phyloP scores from a whole-genome alignment of 2,113 vertebrate genomes.

The Mionectes macconnelli region DNA sequence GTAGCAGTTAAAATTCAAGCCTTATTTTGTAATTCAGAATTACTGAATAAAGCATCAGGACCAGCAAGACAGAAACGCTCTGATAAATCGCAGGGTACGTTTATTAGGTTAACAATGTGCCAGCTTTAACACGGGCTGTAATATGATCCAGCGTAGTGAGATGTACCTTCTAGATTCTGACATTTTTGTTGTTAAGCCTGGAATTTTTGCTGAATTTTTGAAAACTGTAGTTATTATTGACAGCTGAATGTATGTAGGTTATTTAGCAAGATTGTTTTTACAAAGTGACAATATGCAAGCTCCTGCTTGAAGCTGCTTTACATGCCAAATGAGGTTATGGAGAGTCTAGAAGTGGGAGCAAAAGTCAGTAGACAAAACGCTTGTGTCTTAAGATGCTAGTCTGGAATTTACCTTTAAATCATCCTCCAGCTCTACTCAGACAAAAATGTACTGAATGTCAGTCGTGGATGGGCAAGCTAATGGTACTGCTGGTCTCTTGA shows the following conservation, averaged over 20 bases:
- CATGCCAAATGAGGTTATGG: conserved; percentile 68
- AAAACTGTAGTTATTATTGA: not conserved
- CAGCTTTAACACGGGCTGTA: conserved; percentile 53
- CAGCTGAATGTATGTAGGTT: conserved; percentile 41
- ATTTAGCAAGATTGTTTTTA: conserved; percentile 20
- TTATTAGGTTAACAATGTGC: conserved; percentile 24
- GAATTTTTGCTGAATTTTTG: conserved; percentile 20
- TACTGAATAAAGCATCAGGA: not conserved
- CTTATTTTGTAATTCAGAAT: not conserved
- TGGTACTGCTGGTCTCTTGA: conserved; percentile 76
- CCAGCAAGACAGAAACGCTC: not conserved
- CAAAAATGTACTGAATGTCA: conserved; percentile 88
- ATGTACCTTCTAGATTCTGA: conserved; percentile 6
- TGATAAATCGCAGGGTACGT: conserved; percentile 32
- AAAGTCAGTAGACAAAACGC: conserved; percentile 79
- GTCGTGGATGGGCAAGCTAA: conserved; percentile 83
- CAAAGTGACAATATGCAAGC: conserved; percentile 81
- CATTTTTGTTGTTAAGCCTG: conserved; percentile 54
- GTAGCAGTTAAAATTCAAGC: not conserved
- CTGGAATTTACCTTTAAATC: conserved; percentile 90
- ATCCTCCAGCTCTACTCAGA: conserved; percentile 72
- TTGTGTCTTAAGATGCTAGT: conserved; percentile 83
- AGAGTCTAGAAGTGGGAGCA: conserved; percentile 49
- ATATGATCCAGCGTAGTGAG: conserved; percentile 34
- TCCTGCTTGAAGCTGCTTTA: conserved; percentile 79